These are phyloP conservation scores for Acanthiza pusilla DNA, from an alignment of 2,797 vertebrate species.

Conservation along the genomic window DNA sequence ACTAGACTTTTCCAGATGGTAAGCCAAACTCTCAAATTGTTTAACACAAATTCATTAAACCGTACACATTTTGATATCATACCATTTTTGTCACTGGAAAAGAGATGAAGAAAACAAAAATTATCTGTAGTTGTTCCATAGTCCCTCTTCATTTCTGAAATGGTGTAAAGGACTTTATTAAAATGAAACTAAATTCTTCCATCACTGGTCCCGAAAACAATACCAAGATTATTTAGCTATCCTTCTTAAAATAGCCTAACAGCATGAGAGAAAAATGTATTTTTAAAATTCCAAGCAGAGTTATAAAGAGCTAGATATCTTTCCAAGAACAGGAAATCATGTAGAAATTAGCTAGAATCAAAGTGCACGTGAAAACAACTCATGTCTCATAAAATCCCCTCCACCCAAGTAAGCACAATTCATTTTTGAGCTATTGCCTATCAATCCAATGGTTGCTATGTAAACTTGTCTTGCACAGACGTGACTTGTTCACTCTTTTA, in stretches of 20 bases:
- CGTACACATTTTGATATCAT: background rate
- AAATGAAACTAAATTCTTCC: background rate
- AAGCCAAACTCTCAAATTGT: background rate
- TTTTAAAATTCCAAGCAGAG: background rate
- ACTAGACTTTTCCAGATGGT: background rate
- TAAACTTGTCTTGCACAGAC: background rate
- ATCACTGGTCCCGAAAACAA: background rate
- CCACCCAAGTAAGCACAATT: background rate
- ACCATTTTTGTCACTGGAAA: background rate
- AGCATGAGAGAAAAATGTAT: background rate
- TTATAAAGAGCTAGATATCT: background rate
- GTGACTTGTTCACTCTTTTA: background rate
- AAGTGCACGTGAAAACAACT: background rate
- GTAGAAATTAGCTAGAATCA: background rate
- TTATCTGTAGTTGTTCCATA: background rate
- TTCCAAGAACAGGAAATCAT: background rate
- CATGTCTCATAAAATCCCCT: background rate
- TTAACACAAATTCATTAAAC: background rate
- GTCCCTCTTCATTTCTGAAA: background rate
- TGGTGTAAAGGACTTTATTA: background rate
- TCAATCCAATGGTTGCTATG: background rate
- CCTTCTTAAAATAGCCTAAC: background rate
- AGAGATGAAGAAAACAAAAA: background rate
- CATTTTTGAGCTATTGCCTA: background rate
- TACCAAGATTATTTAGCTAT: background rate